Base-by-base conservation (phyloP, 1,140 invertebrate genomes). In the Myzus persicae region DNA sequence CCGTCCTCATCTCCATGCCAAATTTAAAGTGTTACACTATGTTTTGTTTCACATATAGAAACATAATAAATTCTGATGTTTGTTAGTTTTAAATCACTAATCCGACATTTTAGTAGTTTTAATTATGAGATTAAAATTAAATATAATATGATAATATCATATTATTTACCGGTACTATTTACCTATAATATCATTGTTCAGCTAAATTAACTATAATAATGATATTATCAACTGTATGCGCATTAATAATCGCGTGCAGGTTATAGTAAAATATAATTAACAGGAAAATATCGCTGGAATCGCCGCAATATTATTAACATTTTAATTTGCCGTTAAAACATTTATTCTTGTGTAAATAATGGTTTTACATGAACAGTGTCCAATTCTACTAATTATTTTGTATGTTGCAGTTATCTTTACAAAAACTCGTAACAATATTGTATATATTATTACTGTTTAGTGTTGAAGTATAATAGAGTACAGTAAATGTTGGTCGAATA, bases 301-400 rank as follows among this genome's bases (percentile, higher is more conserved):
- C 26, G 18, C 26, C 44, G 20, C 14, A 36, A 48, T 46, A 88
- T 48, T 46, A 88, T 46, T 46, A 88, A 88, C 44, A n/a, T 44
- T 88, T 88, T 88, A 48, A 87, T 87, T 36, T 26, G 14, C 9
- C 20, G 11, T 48, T 48, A 88, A 46, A n/a, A 44, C 14, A n/a
- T 76, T 36, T 22, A 48, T 88, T 46, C 18, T 88, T 46, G 44
- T 46, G 85, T 88, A 88, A 88, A 46, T 88, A 48, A 46, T 88
- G n/a, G 4, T 51, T 44, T 26, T 87, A 36, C 18, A 36, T 11
- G 8, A 84, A 42, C 59, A 76, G 36, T n/a, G 14, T 76, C 59
- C 59, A 76, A 76, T 76, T 76, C 31, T 76, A 76, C 59, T n/a
- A 76, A 67, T 76, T 76, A n/a, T 76, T 76, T 76, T n/a, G 59